These are phyloP conservation scores for Acrocyrtus sp. DNA, from an alignment of 2,888 invertebrate species.

Conservation along the genomic window DNA sequence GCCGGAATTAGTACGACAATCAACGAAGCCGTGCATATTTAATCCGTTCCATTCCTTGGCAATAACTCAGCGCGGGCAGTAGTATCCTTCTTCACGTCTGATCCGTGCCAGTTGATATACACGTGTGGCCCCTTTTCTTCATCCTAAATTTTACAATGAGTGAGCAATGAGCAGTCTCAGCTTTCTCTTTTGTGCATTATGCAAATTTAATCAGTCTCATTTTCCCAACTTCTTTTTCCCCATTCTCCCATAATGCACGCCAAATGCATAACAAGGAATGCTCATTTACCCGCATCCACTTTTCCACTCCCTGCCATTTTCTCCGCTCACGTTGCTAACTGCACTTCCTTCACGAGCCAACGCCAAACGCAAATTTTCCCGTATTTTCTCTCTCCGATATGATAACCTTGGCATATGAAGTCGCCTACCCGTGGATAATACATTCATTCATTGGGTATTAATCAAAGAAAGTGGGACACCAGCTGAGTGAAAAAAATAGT, in stretches of 20 bases:
- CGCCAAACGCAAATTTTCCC: too few species aligned
- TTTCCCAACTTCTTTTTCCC: background rate
- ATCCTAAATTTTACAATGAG: too few species aligned
- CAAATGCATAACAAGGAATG: background rate
- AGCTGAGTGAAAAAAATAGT: background rate
- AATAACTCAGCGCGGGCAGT: too few species aligned
- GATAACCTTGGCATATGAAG: background rate
- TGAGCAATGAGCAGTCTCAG: too few species aligned
- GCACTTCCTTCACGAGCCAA: too few species aligned
- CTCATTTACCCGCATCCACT: background rate
- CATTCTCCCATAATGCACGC: background rate
- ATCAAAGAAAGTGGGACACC: constrained; percentile 17
- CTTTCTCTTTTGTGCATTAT: constrained; percentile 21
- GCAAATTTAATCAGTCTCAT: constrained; percentile 24
- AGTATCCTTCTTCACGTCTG: too few species aligned
- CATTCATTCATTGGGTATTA: constrained; percentile 16
- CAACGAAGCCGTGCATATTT: too few species aligned
- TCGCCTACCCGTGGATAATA: background rate
- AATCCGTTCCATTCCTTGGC: too few species aligned
- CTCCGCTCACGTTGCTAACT: background rate
- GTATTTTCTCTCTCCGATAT: background rate
- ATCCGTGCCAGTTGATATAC: too few species aligned
- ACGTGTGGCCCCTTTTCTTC: too few species aligned
- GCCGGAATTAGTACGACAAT: too few species aligned
- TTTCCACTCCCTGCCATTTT: background rate